phyloP scores from a whole-genome alignment of 2,888 invertebrate species.

The Nomada lathburiana region DNA sequence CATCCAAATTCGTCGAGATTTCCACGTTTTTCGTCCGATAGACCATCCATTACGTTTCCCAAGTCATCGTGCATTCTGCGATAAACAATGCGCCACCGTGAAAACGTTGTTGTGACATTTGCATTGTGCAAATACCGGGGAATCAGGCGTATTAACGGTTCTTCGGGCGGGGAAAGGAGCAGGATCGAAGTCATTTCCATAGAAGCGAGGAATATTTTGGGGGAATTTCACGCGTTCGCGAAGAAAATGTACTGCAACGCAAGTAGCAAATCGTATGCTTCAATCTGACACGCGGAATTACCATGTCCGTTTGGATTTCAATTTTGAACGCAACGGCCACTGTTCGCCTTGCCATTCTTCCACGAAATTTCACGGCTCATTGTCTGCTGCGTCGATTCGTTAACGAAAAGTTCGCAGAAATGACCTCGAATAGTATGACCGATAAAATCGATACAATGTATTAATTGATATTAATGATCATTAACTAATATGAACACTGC shows the following conservation, averaged over 20 bases:
- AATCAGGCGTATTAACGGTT: neutral
- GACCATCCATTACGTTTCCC: conserved; percentile 25
- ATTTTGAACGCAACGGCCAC: neutral
- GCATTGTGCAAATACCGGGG: neutral
- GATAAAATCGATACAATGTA: too few species aligned
- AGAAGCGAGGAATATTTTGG: neutral
- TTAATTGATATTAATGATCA: neutral
- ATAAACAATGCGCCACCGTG: neutral
- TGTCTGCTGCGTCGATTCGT: neutral
- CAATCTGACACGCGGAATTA: neutral
- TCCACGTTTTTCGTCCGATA: neutral
- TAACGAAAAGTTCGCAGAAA: too few species aligned
- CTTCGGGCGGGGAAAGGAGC: neutral
- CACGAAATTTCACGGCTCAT: neutral
- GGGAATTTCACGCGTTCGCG: neutral
- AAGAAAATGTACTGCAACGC: neutral
- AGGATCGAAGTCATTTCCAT: neutral
- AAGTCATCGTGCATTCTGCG: neutral
- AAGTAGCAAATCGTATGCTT: neutral
- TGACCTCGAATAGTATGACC: too few species aligned
- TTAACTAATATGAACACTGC: neutral
- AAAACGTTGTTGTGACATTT: neutral
- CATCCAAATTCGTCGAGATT: conserved; percentile 67
- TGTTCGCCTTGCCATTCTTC: neutral
- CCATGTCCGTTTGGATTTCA: too few species aligned